phyloP scores from a whole-genome alignment of 2,888 invertebrate species.

The Sthenelais limicola region DNA sequence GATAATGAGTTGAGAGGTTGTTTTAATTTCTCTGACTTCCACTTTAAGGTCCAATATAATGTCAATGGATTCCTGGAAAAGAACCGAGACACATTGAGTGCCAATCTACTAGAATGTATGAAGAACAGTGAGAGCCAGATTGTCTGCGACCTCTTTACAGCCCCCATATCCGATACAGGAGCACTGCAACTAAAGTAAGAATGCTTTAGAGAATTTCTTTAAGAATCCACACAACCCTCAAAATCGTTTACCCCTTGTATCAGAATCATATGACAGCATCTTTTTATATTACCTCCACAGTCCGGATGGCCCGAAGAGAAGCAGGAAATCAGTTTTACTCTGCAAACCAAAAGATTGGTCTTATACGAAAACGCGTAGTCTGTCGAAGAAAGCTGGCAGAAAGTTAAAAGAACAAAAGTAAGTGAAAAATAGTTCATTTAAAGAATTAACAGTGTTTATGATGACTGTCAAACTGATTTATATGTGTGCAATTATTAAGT shows the following conservation, averaged over 20 bases:
- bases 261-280: background rate
- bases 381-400: slow-evolving; percentile 51
- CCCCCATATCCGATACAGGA: slow-evolving; percentile 48
- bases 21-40: too few species aligned
- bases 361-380: slow-evolving; percentile 35
- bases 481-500: too few species aligned
- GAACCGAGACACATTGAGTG: slow-evolving; percentile 80
- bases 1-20: too few species aligned
- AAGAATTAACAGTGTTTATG: background rate
- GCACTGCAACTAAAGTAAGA: slow-evolving; percentile 41
- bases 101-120: slow-evolving; percentile 60
- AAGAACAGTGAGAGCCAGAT: slow-evolving; percentile 62
- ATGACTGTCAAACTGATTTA: background rate
- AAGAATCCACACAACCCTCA: too few species aligned
- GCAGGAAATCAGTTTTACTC: slow-evolving; percentile 46
- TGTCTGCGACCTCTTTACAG: slow-evolving; percentile 53
- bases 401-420: slow-evolving; percentile 47
- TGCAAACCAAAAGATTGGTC: slow-evolving; percentile 46
- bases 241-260: background rate
- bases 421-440: slow-evolving; percentile 4
- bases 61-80: slow-evolving; percentile 87
- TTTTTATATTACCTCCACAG: slow-evolving; percentile 18
- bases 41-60: slow-evolving; percentile 81
- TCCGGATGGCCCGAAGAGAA: slow-evolving; percentile 42
- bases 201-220: too few species aligned